Conservation (phyloP, 2,797 vertebrate genomes). For the Chaunax sp. region DNA sequence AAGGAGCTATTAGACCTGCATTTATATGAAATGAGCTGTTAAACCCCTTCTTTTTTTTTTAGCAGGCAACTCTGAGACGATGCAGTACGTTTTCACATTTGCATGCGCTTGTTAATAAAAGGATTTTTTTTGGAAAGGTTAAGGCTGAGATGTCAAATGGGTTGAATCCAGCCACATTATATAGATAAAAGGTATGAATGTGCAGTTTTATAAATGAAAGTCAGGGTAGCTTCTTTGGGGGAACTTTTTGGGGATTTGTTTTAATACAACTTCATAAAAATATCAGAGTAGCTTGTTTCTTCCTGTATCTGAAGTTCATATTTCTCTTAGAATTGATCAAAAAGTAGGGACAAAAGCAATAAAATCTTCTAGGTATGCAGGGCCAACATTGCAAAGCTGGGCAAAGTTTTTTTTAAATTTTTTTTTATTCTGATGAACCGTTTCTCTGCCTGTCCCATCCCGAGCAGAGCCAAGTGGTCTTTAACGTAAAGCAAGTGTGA, state of each 20-base stretch:
- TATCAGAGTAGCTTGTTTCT: no score
- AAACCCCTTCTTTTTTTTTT: conserved; percentile 11
- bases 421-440: conserved; percentile 68
- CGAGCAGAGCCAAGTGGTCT: conserved; percentile 58
- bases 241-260: no score
- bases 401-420: conserved; percentile 49
- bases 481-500: conserved; percentile 69
- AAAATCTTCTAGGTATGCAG: conserved; percentile 61
- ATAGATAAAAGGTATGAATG: conserved; percentile 43
- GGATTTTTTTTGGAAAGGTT: conserved; percentile 18
- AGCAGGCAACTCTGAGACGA: conserved; percentile 21
- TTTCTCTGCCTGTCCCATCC: conserved; percentile 56
- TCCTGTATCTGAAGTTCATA: no score
- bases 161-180: conserved; percentile 23
- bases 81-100: conserved; percentile 30
- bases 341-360: no score
- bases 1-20: conserved; percentile 54
- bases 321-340: conserved; percentile 25
- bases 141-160: conserved; percentile 29
- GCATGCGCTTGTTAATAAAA: conserved; percentile 22
- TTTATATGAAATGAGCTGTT: conserved; percentile 73
- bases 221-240: conserved; percentile 18
- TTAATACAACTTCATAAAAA: no score
- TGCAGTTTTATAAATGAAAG: conserved; percentile 33
- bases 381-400: conserved; percentile 42